Conservation (phyloP, 2,113 vertebrate species). For the Penelope pileata region DNA sequence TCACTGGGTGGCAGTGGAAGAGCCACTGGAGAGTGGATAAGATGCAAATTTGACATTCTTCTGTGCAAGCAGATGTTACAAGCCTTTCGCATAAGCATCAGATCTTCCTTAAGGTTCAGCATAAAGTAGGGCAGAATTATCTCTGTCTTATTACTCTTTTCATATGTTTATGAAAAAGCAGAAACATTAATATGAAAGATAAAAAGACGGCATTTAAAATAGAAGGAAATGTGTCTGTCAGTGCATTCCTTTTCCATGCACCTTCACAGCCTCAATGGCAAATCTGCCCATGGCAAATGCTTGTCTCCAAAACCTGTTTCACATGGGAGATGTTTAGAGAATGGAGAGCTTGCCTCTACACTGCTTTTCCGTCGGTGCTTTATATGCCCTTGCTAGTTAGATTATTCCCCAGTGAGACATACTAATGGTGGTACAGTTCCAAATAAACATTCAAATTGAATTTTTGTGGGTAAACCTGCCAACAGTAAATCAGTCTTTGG, state of each 20-base stretch:
- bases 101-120: background rate
- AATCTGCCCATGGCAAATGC: background rate
- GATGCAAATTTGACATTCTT: background rate
- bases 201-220: background rate
- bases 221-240: background rate
- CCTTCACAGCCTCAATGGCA: background rate
- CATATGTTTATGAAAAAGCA: background rate
- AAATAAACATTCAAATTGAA: constrained; percentile 5
- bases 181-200: background rate
- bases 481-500: constrained; percentile 24
- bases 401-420: background rate
- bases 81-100: background rate
- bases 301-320: background rate
- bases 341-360: background rate
- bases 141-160: background rate
- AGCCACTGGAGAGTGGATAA: background rate
- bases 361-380: background rate
- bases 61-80: background rate
- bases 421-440: background rate
- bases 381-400: background rate
- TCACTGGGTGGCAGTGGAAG: background rate
- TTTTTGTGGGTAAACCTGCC: constrained; percentile 29
- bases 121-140: background rate
- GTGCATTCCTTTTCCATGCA: background rate
- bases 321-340: background rate